Evolutionary conservation across 2,797 vertebrate species (phyloP), one percentile per base, ranked within the genome.

Genomic region (Platalea minor): DNA sequence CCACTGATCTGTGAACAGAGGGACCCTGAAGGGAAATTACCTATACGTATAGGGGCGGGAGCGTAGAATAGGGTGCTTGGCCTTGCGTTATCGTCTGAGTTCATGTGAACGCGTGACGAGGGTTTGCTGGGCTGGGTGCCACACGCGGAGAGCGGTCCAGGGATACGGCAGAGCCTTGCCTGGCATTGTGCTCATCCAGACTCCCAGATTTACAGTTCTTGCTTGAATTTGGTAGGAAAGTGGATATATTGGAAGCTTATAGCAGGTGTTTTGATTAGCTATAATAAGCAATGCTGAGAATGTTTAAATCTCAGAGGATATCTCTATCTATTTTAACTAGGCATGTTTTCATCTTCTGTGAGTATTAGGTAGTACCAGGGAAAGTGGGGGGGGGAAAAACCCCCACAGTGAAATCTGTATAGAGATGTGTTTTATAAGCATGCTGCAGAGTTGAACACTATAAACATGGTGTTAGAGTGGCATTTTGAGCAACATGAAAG

Each of bases 261-360:
- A 33, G 79, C 25, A 56, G 75, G 15, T 92, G 75, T 92, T 96
- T 97, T 95, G 90, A 76, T 95, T 94, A 94, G 96, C 75, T 81
- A 13, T 79, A 61, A 29, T 35, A 95, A 87, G 59, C 41, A 79
- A 88, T 73, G 60, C 46, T 50, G 63, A 68, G 57, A 89, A 43
- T 53, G 54, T 93, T 94, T 81, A 79, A 79, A 76, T 90, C 93
- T 83, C 63, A 33, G 48, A 82, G 94, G 74, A 43, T 78, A 25
- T 16, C 31, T 48, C 69, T 50, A 13, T 65, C 83, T 93, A 33
- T 80, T 92, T 88, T 87, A 94, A 85, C 81, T 16, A 37, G 89
- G 77, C 14, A 1, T 41, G 79, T 92, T 96, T 96, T 93, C 75
- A 91, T 92, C 72, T 81, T 81, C 69, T 70, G 37, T 39, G 83